Evolutionary conservation across 2,797 vertebrate species (phyloP), one percentile per base, ranked within the genome.

Genomic region (Denticeps clupeoides): DNA sequence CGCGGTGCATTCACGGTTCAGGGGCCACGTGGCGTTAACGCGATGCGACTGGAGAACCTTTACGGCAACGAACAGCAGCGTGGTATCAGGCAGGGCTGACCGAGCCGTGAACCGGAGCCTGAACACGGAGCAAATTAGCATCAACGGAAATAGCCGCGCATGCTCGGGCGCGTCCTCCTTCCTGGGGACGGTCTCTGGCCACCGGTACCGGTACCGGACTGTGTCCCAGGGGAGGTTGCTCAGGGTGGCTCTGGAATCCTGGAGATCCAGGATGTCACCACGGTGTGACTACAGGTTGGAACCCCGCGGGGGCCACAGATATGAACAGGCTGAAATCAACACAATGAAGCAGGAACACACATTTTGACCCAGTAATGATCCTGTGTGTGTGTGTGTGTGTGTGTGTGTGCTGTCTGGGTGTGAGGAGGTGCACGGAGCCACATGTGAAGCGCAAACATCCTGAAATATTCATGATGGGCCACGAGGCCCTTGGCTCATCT

Each of bases 121-220:
- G 76, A 90, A 84, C 89, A 88, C 84, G 60, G 89, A 93, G 85
- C 85, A 89, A 86, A 89, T 91, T 84, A 88, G 76, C 89, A 77
- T 83, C 82, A 79, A 75, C 78, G 59, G 76, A 80, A 82, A 82
- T 75, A 83, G 82, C 74, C 70, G 63, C 19, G 55, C 47, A 62
- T 80, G 74, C 70, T 83, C 66, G 75, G 71, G 64, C 70, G 69
- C 38, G 80, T 74, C 75, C 67, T 76, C 81, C 64, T 66, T 64
- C 63, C 61, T 69, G 73, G 69, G 68, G 71, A n/a, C n/a, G n/a
- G n/a, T n/a, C n/a, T n/a, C n/a, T n/a, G n/a, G n/a, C n/a, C n/a
- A n/a, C n/a, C n/a, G n/a, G n/a, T n/a, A n/a, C n/a, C 4, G 40
- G 13, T 29, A 33, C 45, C 33, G 21, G 22, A 22, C 25, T 16